phyloP scores from a whole-genome alignment of 1,140 invertebrate species.

The Probaryconus sp. region DNA sequence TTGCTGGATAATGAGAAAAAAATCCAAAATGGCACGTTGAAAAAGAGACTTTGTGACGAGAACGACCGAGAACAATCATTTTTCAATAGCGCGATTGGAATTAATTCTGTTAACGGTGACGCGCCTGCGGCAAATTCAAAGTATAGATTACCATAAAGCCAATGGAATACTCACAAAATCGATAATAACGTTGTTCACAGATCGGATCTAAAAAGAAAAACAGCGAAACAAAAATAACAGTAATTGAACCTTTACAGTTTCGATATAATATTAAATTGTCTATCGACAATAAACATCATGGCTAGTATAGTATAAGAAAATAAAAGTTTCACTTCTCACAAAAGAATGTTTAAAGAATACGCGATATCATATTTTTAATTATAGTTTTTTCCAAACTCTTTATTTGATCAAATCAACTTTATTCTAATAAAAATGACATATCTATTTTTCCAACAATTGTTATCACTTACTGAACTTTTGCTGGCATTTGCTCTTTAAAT shows the following conservation, averaged over 20 bases:
- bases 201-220: constrained; percentile 48
- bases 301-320: too few relatives aligned
- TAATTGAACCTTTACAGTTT: constrained; percentile 51
- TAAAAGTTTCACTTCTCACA: too few relatives aligned
- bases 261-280: constrained; percentile 48
- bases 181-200: constrained; percentile 51
- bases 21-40: constrained; percentile 56
- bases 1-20: constrained; percentile 58
- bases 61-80: constrained; percentile 62
- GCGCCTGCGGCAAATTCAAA: constrained; percentile 57
- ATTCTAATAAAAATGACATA: too few relatives aligned
- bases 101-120: constrained; percentile 60
- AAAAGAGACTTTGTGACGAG: constrained; percentile 58
- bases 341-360: too few relatives aligned
- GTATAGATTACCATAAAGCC: constrained; percentile 61
- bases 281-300: too few relatives aligned
- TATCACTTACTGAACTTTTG: too few relatives aligned
- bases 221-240: constrained; percentile 49
- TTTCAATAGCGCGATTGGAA: constrained; percentile 61
- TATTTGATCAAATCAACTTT: too few relatives aligned
- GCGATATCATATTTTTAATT: too few relatives aligned
- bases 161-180: constrained; percentile 60
- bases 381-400: too few relatives aligned
- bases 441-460: too few relatives aligned
- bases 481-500: too few relatives aligned